These are phyloP conservation scores for Crypturellus tataupa DNA, from an alignment of 2,797 vertebrate genomes.

Conservation along the genomic window DNA sequence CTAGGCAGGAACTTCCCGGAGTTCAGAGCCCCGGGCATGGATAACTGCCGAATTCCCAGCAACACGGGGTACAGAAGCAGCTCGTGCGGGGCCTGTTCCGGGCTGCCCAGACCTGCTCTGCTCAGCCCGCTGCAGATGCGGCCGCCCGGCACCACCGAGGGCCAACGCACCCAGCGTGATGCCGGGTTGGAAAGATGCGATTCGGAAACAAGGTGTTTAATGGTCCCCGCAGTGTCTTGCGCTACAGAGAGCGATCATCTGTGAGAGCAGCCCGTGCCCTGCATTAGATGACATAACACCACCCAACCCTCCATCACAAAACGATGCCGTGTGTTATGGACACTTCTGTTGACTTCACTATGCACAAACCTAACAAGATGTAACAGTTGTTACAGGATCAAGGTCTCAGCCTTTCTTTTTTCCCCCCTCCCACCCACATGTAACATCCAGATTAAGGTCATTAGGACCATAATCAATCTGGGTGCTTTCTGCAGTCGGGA, in stretches of 20 bases:
- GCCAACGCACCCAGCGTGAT: too few relatives aligned
- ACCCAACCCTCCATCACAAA: not conserved
- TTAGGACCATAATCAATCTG: not conserved
- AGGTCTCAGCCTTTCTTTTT: accelerated
- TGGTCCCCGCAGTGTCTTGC: not conserved
- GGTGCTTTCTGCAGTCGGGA: not conserved
- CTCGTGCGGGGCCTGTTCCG: accelerated
- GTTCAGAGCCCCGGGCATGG: not conserved
- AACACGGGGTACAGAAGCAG: not conserved
- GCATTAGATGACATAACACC: not conserved
- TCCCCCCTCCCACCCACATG: not conserved
- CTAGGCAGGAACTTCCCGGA: too few relatives aligned
- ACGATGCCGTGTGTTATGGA: not conserved
- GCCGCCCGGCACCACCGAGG: not conserved
- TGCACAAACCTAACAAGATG: not conserved
- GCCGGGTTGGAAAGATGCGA: not conserved
- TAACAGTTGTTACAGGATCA: not conserved
- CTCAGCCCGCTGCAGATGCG: not conserved
- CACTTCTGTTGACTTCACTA: not conserved
- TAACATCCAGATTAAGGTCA: not conserved
- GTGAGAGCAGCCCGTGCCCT: not conserved
- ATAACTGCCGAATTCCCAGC: not conserved
- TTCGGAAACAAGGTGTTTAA: not conserved
- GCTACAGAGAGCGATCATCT: not conserved
- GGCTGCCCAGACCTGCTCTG: not conserved